Evolutionary conservation across 2,888 invertebrate species (phyloP), one percentile per base, ranked within the genome.

Genomic region (Parnassius smintheus): DNA sequence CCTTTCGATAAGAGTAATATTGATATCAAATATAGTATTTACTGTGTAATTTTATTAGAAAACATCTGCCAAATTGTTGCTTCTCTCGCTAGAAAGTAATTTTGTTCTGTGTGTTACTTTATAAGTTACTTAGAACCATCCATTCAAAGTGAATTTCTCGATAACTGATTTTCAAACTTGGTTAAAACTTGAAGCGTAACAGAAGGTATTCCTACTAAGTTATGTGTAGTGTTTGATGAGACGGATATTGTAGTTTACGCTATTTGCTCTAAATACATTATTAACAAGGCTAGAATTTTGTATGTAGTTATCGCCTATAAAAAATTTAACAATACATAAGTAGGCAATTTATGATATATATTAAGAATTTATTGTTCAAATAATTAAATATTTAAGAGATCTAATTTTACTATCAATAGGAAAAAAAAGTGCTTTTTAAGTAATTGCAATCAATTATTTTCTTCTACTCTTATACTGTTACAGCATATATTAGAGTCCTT

Each of bases 281-380:
- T 13, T 9, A 49, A 49, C 49, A 49, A 25, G 22, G 3, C 22
- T 51, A 11, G 9, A 2, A 25, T 12, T 11, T 25, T 51, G 2
- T 72, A 72, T 72, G 70, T 72, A 72, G 67, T 35, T 35, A 35
- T 35, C 35, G 35, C 4, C 35, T 35, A 35, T 35, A 35, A 35
- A 4, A 4, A 4, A 4, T 35, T 35, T 35, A 35, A 18, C 4
- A 35, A 35, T 4, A 18, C 18, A 18, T 18, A 35, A 35, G 7
- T 35, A 35, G 1, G 35, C 7, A 7, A 7, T 35, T 35, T 35
- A 35, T 35, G 35, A 35, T 35, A 35, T 35, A 35, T 35, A 7
- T 35, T 3, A 35, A 18, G 18, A 18, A 7, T 35, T 35, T 0
- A 7, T 1, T 7, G 3, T 35, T 35, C 4, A 7, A 35, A 35